Base-by-base conservation (phyloP, 2,113 vertebrate species). In the Tinamus guttatus region DNA sequence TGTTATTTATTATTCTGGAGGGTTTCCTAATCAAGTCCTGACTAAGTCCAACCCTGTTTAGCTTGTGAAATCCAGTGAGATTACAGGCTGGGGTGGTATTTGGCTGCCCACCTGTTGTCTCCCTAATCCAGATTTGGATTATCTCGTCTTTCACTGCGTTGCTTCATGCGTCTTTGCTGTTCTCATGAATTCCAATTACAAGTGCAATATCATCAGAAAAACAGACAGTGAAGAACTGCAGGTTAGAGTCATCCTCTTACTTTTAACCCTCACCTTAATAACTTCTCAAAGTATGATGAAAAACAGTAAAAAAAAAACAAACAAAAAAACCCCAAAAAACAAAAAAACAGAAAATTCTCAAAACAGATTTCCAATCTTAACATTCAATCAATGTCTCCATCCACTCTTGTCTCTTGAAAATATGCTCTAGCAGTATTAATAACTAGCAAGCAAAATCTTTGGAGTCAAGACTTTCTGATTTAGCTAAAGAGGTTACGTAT, bases 61-160 rank as follows among this genome's bases (percentile, higher is more conserved):
- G 96, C 95, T 97, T 96, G 96, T 95, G 96, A 96, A 81, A 93
- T 81, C 65, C 85, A 96, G 69, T 28, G 94, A 89, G 93, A 78
- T 86, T 89, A 90, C 32, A 96, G 86, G 67, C 78, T 27, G 28
- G 74, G 43, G 81, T 94, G 81, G 88, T 90, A 93, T 21, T 19
- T 60, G 74, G 94, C 93, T 96, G 90, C 93, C 94, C 83, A 89
- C 73, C 90, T 90, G 36, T 45, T 64, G 80, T 45, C 88, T 85
- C 1, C 3, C 81, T 95, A 93, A 87, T 77, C 43, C 86, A 82
- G 73, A 87, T 90, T 84, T 86, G 90, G 88, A 84, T 59, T 54
- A 62, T 90, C 67, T 90, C 76, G 70, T 81, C 81, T 87, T 94
- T 94, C 87, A 89, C 58, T 86, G 34, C 6, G 52, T 54, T 69